Base-by-base conservation (phyloP, 2,113 vertebrate genomes). In the Dolichotis patagonum region DNA sequence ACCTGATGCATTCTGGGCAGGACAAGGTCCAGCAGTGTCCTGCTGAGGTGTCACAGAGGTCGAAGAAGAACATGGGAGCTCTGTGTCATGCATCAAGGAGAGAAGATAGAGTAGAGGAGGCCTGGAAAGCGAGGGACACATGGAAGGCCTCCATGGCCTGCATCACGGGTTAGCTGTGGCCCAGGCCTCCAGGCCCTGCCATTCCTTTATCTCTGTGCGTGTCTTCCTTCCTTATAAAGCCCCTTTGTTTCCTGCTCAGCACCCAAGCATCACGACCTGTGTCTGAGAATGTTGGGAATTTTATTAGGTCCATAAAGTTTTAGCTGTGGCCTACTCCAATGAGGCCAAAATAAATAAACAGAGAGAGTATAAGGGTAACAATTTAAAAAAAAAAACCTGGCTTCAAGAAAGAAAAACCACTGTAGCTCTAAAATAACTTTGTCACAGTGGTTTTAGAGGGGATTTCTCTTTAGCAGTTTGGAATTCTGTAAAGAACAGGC, bases 261-360 rank as follows among this genome's bases (percentile, higher is more conserved):
- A 85, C 91, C 98, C 98, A 98, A 98, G 98, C 98, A 98, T 98
- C 98, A 98, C 96, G 96, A 98, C 98, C 97, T 86, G 96, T 98
- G 98, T 98, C 98, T 99, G 98, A 98, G 98, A 99, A 99, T 98
- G 98, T 98, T 98, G 98, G 98, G 98, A 99, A 99, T 98, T 99
- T 99, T 99, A 99, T 98, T 98, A 98, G 98, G 95, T 98, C 98
- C 98, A 98, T 99, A 98, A 99, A 98, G 81, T 98, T 98, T 98
- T 98, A 98, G 98, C 98, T 98, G 98, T 92, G 96, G 98, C 98
- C 98, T 98, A 98, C 97, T 97, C 94, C 92, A 97, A 78, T 67
- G 17, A 89, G 63, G 98, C 98, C 98, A 99, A 99, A 98, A 97
- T 98, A 99, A 99, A 99, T 98, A 99, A 99, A 98, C 91, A 97